phyloP scores from a whole-genome alignment of 2,797 vertebrate genomes.

The Synaphobranchus kaupii region DNA sequence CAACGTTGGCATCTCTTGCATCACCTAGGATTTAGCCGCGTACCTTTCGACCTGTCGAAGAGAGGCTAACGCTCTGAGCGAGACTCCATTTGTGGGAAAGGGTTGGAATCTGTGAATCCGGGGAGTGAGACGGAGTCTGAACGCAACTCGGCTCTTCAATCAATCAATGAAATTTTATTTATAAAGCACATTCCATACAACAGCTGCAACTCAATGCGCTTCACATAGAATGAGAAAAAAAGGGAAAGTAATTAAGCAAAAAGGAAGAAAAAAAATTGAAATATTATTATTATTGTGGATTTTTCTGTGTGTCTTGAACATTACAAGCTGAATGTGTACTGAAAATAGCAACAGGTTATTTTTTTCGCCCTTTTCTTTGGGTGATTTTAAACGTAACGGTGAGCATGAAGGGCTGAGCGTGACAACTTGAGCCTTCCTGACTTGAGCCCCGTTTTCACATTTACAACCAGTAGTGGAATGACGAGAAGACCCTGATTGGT shows the following conservation, averaged over 20 bases:
- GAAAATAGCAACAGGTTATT: background rate
- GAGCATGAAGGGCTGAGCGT: background rate
- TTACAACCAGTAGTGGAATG: background rate
- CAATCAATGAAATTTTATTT: too few species aligned
- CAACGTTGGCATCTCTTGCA: constrained; percentile 54
- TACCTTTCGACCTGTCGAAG: constrained; percentile 44
- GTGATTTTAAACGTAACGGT: background rate
- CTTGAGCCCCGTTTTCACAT: background rate
- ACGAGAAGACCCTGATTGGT: background rate
- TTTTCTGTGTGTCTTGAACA: background rate
- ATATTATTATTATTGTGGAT: too few species aligned
- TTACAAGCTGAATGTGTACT: background rate
- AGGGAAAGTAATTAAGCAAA: too few species aligned
- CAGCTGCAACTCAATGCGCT: too few species aligned
- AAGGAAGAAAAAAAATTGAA: too few species aligned
- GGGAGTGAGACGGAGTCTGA: background rate
- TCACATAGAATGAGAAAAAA: too few species aligned
- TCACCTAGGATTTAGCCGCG: constrained; percentile 36
- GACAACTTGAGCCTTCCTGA: background rate
- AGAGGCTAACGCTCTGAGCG: background rate
- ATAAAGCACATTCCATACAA: too few species aligned
- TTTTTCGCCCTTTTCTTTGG: background rate
- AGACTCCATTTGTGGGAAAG: background rate
- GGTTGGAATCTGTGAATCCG: background rate
- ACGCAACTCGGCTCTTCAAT: too few species aligned